Evolutionary conservation across 2,113 vertebrate genomes (phyloP), one percentile per base, ranked within the genome.

Genomic region (Pseudois nayaur): DNA sequence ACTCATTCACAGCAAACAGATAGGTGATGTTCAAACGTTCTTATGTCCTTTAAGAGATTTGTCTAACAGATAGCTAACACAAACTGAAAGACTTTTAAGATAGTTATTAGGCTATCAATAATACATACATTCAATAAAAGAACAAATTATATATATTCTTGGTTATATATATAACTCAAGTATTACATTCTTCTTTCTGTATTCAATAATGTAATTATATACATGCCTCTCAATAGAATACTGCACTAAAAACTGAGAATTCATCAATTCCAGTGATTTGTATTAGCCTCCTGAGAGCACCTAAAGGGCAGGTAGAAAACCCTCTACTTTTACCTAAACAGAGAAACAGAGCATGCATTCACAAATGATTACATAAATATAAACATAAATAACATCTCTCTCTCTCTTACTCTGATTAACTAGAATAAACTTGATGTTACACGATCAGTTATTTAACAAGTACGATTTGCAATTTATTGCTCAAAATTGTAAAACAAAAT

Each of bases 401-500:
- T 27, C 71, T 27, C 71, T 50, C n/a, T 50, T 89, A 67, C 54
- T 88, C 36, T 88, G 48, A 62, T 76, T 55, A 96, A 81, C 33
- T 93, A 31, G 31, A 96, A 97, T 97, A 45, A 6, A 94, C 43
- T 89, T 83, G n/a, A 89, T 83, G 87, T 86, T 95, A 55, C 48
- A 25, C 54, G 36, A 48, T 33, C 60, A 95, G 33, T 57, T 87
- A 27, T n/a, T 90, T 89, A 95, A 67, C 15, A 29, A 94, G 17
- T 40, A 82, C 1, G 33, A 97, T 87, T 60, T 96, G 27, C 31
- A 94, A 64, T 48, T 54, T 87, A 89, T 59, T 92, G 92, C n/a
- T 96, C 52, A 95, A 95, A 97, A 97, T 5, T 50, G 17, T 87
- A 52, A 94, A 96, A 88, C 9, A 89, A 92, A 71, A 89, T 67